Evolutionary conservation across 2,797 vertebrate species (phyloP).

Genomic region (Tympanoctomys barrerae): DNA sequence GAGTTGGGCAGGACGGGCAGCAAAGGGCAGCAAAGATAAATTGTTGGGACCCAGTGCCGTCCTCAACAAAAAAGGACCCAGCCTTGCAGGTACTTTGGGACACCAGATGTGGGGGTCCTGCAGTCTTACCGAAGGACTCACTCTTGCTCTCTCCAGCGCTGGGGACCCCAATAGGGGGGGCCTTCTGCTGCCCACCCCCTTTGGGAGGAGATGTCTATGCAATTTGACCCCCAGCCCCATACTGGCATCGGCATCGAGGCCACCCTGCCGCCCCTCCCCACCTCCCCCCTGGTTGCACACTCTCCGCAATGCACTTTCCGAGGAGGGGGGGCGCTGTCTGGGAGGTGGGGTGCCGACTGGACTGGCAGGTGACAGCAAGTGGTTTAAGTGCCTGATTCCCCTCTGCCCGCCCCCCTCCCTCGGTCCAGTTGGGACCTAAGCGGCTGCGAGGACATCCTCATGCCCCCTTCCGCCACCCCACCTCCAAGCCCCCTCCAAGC

Average conservation of each 20-base stretch:
- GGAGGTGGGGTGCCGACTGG: neutral
- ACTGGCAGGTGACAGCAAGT: conserved; percentile 60
- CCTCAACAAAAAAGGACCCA: neutral
- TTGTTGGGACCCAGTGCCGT: neutral
- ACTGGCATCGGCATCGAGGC: conserved; percentile 20
- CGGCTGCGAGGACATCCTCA: conserved; percentile 13
- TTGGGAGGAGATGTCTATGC: conserved; percentile 79
- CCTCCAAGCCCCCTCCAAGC: neutral
- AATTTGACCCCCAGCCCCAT: conserved; percentile 61
- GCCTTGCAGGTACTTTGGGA: neutral
- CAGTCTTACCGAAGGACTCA: neutral
- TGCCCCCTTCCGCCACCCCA: neutral
- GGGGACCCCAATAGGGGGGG: neutral
- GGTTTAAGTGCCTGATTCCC: conserved; percentile 77
- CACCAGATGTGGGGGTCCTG: neutral
- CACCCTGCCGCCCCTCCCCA: neutral
- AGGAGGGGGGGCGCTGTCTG: conserved; percentile 56
- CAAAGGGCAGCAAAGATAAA: neutral
- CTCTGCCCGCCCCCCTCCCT: conserved; percentile 55
- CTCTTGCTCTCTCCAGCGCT: neutral
- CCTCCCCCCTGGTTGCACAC: conserved; percentile 83
- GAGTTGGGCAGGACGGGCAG: conserved; percentile 26
- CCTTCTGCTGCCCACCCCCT: conserved; percentile 1
- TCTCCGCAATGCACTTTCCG: conserved; percentile 87
- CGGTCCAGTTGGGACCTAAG: conserved; percentile 60